Evolutionary conservation across 1,140 invertebrate genomes (phyloP).

Genomic region (Hylaeus anthracinus): DNA sequence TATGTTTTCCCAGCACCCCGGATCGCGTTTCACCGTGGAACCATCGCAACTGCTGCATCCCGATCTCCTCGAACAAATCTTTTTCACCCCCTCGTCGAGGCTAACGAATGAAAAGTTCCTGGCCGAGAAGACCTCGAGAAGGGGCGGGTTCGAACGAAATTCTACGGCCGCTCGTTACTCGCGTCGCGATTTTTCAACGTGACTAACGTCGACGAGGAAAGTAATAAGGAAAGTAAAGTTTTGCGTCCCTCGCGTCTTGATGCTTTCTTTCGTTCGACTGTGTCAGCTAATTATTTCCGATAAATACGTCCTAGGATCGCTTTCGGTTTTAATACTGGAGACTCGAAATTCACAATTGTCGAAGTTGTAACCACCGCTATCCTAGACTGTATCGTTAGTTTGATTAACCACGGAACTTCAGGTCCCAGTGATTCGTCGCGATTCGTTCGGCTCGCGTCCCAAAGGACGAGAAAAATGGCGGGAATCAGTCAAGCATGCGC

Average conservation of each 20-base stretch:
- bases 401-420: too few species aligned
- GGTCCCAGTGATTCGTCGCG: background rate
- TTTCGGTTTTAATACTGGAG: too few species aligned
- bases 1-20: constrained; percentile 9
- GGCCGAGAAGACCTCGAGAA: too few species aligned
- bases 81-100: background rate
- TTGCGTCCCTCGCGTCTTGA: background rate
- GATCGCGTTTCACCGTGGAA: constrained; percentile 17
- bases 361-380: too few species aligned
- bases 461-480: background rate
- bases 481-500: background rate
- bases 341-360: too few species aligned
- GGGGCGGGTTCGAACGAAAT: constrained; percentile 20
- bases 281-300: constrained; percentile 23
- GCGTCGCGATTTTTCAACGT: constrained; percentile 35
- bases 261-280: background rate
- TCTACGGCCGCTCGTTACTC: constrained; percentile 34
- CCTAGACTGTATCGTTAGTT: too few species aligned
- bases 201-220: constrained; percentile 29
- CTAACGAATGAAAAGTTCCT: constrained; percentile 35
- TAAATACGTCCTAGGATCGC: background rate
- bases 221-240: constrained; percentile 33
- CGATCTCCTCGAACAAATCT: constrained; percentile 46
- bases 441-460: background rate
- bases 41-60: constrained; percentile 10